A percentile compares a stretch with the other conserved stretches of the same genome.
Evolutionary conservation across 2,113 vertebrate genomes (phyloP).

Genomic region (Athene noctua): DNA sequence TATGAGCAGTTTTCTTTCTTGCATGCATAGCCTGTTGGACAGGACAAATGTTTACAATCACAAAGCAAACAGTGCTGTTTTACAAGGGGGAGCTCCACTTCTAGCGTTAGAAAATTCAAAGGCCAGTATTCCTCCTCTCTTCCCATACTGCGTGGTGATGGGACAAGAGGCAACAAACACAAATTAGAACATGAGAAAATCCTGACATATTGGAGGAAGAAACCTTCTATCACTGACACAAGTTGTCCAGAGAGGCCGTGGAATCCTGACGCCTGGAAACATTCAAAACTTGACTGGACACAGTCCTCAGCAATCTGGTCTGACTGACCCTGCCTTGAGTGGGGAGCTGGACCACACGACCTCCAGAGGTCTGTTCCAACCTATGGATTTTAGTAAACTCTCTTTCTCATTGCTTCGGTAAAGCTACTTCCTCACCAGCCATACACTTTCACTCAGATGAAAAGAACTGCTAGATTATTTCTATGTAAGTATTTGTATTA

Average conservation of each 20-base stretch:
- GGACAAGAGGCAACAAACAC: accelerated
- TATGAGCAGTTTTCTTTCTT: constrained; percentile 80
- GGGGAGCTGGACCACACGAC: background rate
- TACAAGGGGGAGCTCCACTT: background rate
- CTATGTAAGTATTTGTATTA: background rate
- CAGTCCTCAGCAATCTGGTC: background rate
- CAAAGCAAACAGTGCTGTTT: background rate
- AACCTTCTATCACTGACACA: background rate
- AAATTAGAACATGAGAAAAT: background rate
- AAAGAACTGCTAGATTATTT: background rate
- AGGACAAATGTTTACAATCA: background rate
- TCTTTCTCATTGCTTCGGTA: background rate
- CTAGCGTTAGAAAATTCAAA: background rate
- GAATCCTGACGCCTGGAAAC: background rate
- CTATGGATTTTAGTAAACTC: background rate
- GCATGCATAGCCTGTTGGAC: constrained; percentile 84
- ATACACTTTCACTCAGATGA: background rate
- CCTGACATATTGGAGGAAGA: background rate
- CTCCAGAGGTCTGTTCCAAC: background rate
- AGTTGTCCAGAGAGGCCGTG: background rate
- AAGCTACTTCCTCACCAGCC: background rate
- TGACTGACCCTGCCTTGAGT: background rate
- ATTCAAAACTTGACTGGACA: background rate
- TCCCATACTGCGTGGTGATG: background rate
- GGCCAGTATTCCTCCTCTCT: background rate